Evolutionary conservation across 1,140 invertebrate species (phyloP), one percentile per base, ranked within the genome.

Genomic region (Campoletis sonorensis): DNA sequence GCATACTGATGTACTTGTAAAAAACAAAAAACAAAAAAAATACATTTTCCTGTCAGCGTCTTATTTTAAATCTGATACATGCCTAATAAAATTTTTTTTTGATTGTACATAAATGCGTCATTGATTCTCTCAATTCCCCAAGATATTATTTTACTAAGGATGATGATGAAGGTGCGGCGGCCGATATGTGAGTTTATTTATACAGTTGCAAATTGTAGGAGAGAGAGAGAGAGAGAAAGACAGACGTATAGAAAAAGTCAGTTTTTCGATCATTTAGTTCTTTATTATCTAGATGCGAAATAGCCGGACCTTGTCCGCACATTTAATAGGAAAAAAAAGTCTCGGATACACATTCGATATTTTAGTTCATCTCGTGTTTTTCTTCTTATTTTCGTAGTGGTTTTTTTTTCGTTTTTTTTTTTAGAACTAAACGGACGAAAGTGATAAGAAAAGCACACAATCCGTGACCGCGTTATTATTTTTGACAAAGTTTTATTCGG

Each of bases 61-160:
- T 90, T 90, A 88, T 91, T 87, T 89, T 90, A 90, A 85, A 88
- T 89, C 86, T 88, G 86, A 86, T 90, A 90, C 86, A 90, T 85
- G 87, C 87, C 87, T 91, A 90, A 91, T 91, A 91, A 91, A 90
- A 85, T 61, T 85, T 87, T 86, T 86, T 89, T 90, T 90, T 88
- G 87, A 91, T 89, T 88, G 86, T 90, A 91, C 27, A 26, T 67
- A 58, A n/a, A 26, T 67, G 21, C 61, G 61, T 67, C 61, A 23
- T 23, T 67, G 61, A 67, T 67, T 67, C n/a, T 67, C 61, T 77
- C 23, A 68, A 58, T 61, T 64, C 33, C 33, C 49, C 33, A 27
- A 7, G 54, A 58, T 30, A 80, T 64, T 23, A 80, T 40, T 49
- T 13, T 79, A 67, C 61, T 15, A 18, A 27, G 61, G 61, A 67